phyloP scores from a whole-genome alignment of 2,113 vertebrate genomes.

The Forbesichthys papilliferus region DNA sequence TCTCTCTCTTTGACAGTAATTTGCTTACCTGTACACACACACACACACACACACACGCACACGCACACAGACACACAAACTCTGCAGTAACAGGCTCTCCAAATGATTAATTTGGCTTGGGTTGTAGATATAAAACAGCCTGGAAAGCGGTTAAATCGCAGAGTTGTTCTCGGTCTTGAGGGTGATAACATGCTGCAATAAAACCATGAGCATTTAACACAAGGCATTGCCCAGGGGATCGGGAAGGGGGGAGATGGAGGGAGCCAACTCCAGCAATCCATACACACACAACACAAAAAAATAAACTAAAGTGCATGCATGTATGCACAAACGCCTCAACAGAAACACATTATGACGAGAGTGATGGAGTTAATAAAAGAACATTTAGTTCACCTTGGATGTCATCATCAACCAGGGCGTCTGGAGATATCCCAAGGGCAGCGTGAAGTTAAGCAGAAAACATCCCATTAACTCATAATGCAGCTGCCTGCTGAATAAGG shows the following conservation, averaged over 20 bases:
- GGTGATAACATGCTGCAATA: not conserved
- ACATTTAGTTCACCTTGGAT: slow-evolving; percentile 68
- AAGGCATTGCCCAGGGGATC: not conserved
- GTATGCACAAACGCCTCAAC: slow-evolving; percentile 19
- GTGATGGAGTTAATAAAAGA: slow-evolving; percentile 26
- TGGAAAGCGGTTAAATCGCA: not conserved
- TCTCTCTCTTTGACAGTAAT: too few species aligned
- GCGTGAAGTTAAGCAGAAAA: slow-evolving; percentile 51
- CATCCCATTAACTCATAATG: slow-evolving; percentile 41
- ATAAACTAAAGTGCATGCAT: not conserved
- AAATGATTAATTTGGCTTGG: not conserved
- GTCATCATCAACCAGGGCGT: slow-evolving; percentile 66
- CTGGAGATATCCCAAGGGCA: slow-evolving; percentile 66
- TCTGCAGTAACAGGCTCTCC: not conserved
- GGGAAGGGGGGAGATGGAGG: not conserved
- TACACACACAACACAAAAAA: not conserved
- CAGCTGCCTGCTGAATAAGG: slow-evolving; percentile 22
- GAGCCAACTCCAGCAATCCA: not conserved
- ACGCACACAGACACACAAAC: not conserved
- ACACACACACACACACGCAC: not conserved
- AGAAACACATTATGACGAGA: slow-evolving; percentile 13
- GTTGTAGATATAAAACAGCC: not conserved
- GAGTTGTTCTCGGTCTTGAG: not conserved
- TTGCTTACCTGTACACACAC: too few species aligned
- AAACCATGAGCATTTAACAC: not conserved